Evolutionary conservation across 37 sponge, comb jelly and placozoan species (phyloP).

Genomic region (Spongilla lacustris): DNA sequence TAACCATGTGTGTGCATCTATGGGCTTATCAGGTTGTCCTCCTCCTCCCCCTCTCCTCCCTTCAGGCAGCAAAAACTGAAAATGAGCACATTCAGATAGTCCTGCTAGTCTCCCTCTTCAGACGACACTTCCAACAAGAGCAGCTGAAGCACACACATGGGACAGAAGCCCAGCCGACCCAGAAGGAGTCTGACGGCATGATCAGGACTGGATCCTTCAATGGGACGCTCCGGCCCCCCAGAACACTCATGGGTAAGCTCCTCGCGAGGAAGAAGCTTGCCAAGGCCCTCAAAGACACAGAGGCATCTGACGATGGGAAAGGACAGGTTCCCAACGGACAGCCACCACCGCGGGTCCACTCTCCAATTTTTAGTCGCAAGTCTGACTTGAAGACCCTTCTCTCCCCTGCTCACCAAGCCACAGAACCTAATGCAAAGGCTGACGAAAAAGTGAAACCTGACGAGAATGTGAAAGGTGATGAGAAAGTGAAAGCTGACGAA

Average conservation of each 20-base stretch:
- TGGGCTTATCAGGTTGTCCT: neutral
- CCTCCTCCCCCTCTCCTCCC: neutral
- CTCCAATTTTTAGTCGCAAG: conserved; percentile 32
- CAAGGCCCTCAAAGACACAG: conserved; percentile 4
- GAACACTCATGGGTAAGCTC: neutral
- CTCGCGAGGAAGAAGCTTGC: conserved; percentile 2
- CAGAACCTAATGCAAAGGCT: neutral
- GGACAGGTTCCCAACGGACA: neutral
- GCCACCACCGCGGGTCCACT: neutral
- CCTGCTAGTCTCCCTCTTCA: conserved; percentile 50
- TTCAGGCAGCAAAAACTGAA: conserved; percentile 29
- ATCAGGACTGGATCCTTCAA: conserved; percentile 59
- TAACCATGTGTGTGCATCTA: conserved; percentile 35
- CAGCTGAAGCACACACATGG: conserved; percentile 70
- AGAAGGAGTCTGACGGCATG: conserved; percentile 35
- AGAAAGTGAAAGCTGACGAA: neutral
- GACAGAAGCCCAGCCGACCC: neutral
- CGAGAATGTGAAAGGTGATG: neutral
- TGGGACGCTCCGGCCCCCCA: neutral
- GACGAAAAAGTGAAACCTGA: neutral
- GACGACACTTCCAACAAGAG: conserved; percentile 53
- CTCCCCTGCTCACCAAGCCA: neutral
- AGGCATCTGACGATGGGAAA: neutral
- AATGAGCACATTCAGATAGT: conserved; percentile 74
- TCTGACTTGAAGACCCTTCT: conserved; percentile 25